Evolutionary conservation across 2,888 invertebrate species (phyloP).

Genomic region (Prenolepis imparis): DNA sequence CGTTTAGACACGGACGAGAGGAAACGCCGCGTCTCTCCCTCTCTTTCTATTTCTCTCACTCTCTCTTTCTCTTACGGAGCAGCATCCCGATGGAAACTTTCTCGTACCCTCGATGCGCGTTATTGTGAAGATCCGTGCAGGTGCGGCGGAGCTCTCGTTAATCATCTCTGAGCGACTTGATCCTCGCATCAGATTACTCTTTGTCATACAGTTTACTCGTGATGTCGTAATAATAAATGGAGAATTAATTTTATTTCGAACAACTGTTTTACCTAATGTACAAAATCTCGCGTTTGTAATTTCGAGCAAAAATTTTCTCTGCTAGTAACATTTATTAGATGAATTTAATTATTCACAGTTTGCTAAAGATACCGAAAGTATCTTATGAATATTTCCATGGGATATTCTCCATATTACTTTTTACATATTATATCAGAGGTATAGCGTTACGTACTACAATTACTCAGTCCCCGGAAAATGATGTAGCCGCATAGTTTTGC

Average conservation of each 20-base stretch:
- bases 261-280: neutral
- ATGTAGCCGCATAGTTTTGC: neutral
- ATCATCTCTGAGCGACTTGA: constrained; percentile 69
- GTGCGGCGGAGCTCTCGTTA: constrained; percentile 58
- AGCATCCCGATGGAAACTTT: constrained; percentile 59
- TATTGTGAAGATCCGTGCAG: constrained; percentile 61
- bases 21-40: neutral
- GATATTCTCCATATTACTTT: neutral
- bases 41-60: neutral
- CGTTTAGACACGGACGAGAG: constrained; percentile 53
- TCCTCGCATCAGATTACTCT: constrained; percentile 53
- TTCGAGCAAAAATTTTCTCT: neutral
- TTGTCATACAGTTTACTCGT: constrained; percentile 36
- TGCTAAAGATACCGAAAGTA: neutral
- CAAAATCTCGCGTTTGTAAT: neutral
- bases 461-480: constrained; percentile 17
- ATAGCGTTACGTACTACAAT: constrained; percentile 9
- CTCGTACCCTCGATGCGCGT: constrained; percentile 54
- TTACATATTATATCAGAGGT: neutral
- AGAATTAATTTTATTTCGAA: constrained; percentile 46
- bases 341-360: neutral
- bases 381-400: neutral
- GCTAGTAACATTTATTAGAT: neutral
- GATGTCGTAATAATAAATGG: constrained; percentile 40
- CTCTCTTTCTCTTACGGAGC: constrained; percentile 1